These are phyloP conservation scores for Danio tinwini DNA, from an alignment of 2,797 vertebrate species.

Conservation along the genomic window DNA sequence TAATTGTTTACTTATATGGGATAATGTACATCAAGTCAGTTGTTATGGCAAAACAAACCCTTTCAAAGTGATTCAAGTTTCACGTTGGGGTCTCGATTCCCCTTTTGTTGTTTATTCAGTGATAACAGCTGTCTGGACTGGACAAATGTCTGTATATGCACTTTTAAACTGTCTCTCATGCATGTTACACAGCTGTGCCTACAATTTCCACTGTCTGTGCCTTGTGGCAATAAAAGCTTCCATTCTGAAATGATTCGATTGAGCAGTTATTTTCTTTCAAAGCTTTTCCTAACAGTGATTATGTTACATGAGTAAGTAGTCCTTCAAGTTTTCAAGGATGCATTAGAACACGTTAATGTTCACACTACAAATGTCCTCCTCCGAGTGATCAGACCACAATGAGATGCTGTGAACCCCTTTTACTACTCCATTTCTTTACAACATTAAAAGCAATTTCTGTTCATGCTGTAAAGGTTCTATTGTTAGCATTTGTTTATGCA, in stretches of 20 bases:
- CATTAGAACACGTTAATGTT: conserved; percentile 6
- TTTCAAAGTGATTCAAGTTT: no score
- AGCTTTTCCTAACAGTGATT: conserved; percentile 4
- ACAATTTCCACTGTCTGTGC: not conserved
- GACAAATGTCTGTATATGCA: not conserved
- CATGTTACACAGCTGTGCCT: not conserved
- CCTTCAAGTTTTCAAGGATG: not conserved
- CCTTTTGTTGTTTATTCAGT: no score
- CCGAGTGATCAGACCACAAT: not conserved
- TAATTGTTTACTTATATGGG: no score
- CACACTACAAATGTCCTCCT: not conserved
- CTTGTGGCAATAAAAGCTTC: not conserved
- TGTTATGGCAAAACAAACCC: no score
- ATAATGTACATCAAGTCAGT: no score
- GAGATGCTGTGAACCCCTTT: not conserved
- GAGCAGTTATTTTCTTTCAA: not conserved
- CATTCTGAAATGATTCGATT: not conserved
- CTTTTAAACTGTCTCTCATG: not conserved
- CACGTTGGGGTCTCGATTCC: no score
- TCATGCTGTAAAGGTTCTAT: no score
- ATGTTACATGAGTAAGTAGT: not conserved
- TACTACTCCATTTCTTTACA: not conserved
- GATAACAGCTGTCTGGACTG: no score
- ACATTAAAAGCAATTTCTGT: no score
- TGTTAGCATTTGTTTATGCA: no score